A percentile compares a stretch with the other conserved stretches of the same genome.
These are phyloP conservation scores for Patiria miniata DNA, from an alignment of 35 echinoderm and acorn worm species.

Conservation along the genomic window DNA sequence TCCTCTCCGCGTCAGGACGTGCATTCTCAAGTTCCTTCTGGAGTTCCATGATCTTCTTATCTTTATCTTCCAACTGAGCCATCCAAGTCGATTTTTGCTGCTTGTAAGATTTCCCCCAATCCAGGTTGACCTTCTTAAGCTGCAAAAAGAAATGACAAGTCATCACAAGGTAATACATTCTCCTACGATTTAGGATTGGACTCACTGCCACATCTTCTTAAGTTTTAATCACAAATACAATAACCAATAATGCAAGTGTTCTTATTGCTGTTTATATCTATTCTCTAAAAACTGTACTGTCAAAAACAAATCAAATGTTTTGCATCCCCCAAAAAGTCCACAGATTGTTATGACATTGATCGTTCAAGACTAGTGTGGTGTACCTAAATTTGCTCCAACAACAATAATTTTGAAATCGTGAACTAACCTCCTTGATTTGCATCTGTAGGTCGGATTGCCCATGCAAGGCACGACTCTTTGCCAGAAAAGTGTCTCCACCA, in stretches of 20 bases:
- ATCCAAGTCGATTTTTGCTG: not conserved
- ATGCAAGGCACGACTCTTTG: not conserved
- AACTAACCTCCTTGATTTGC: conserved; percentile 35
- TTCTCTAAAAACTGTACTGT: too few species aligned
- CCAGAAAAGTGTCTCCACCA: not conserved
- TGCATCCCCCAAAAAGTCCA: too few species aligned
- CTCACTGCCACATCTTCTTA: too few species aligned
- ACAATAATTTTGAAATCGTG: not conserved
- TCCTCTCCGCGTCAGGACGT: not conserved
- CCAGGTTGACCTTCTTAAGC: conserved; percentile 38
- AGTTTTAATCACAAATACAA: too few species aligned
- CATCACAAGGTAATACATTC: too few species aligned
- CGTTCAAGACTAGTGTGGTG: too few species aligned
- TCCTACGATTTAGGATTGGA: too few species aligned
- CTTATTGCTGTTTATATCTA: too few species aligned
- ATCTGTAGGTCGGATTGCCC: not conserved
- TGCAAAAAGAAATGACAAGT: not conserved
- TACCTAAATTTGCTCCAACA: too few species aligned
- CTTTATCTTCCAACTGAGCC: not conserved
- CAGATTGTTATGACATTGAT: too few species aligned
- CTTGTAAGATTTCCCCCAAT: conserved; percentile 25
- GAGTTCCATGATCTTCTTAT: not conserved
- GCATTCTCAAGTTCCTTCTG: not conserved
- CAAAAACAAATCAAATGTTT: too few species aligned
- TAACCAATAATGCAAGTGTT: too few species aligned